Evolutionary conservation across 2,797 vertebrate species (phyloP), one percentile per base, ranked within the genome.

Genomic region (Phoeniculus purpureus): DNA sequence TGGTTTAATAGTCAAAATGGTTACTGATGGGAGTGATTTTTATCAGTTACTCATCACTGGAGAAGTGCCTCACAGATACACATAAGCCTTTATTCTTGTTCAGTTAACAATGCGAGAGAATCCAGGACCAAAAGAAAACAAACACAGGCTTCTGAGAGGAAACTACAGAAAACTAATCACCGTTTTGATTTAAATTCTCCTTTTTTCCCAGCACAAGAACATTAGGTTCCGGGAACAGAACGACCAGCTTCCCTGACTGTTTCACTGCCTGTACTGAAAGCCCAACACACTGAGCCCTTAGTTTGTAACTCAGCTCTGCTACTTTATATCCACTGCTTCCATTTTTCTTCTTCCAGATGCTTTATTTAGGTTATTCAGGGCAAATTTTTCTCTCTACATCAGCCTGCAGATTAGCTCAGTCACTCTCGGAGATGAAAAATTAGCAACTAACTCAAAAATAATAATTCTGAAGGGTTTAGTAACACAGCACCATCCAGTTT

Each of bases 381-480:
- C 19, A 60, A 65, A 31, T 3, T 52, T 80, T 66, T 58, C 77
- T 67, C 71, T 52, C 55, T 75, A 0, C 37, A n/a, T 40, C 34
- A 64, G 25, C 21, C 18, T 60, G 23, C 3, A 12, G 77, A 68
- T 88, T 47, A 77, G 20, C 58, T 81, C 18, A 25, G 71, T 75
- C 45, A 50, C 40, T 79, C 60, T 52, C 34, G 45, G 72, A 65
- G 54, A 21, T 89, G 52, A 71, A 85, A 19, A 82, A 65, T 67
- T 43, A 64, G 51, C 48, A 81, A 48, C 90, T 89, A 85, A 52
- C 32, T 79, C 6, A 78, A 84, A 86, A 91, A 81, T 51, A 94
- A 48, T 67, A 72, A 81, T 8, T 32, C 45, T 10, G 25, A 4
- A 1, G 67, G 37, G 6, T 62, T 83, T 85, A 32, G 32, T 74